phyloP scores from a whole-genome alignment of 2,888 invertebrate genomes.

The Philaethria dido region DNA sequence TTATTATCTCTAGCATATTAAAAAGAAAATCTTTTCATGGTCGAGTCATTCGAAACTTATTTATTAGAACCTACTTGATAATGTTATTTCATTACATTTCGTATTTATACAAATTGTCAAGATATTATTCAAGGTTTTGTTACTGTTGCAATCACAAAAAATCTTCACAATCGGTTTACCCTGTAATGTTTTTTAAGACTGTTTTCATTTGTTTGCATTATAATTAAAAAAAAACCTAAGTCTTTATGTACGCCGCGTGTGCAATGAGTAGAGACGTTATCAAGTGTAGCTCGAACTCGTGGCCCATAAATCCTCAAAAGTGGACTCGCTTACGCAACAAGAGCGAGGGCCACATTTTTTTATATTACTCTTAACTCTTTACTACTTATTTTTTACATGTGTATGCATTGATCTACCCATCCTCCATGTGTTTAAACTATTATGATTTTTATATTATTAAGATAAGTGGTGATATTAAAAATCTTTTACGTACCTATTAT shows the following conservation, averaged over 20 bases:
- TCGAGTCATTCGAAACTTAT: background rate
- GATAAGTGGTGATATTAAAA: too few relatives aligned
- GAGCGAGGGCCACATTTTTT: conserved; percentile 50
- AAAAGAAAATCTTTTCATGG: background rate
- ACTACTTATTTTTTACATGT: background rate
- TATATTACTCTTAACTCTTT: background rate
- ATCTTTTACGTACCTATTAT: too few relatives aligned
- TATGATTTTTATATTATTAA: background rate
- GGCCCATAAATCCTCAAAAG: conserved; percentile 74
- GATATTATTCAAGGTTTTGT: background rate
- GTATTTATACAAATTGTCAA: conserved; percentile 2
- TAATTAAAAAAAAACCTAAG: conserved; percentile 14
- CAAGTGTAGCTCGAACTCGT: conserved; percentile 72
- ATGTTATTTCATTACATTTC: background rate
- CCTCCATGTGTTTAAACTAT: background rate
- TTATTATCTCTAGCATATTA: background rate
- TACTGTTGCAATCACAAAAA: conserved; percentile 10
- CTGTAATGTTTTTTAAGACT: conserved; percentile 45
- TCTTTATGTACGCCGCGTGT: conserved; percentile 60
- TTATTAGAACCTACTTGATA: conserved; percentile 14
- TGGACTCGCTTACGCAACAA: conserved; percentile 75
- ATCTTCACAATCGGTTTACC: conserved; percentile 21
- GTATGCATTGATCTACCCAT: background rate
- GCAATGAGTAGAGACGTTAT: conserved; percentile 69
- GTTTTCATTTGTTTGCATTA: conserved; percentile 60